Evolutionary conservation across 1,140 invertebrate genomes (phyloP).

Genomic region (Zaprionus lachaisei): DNA sequence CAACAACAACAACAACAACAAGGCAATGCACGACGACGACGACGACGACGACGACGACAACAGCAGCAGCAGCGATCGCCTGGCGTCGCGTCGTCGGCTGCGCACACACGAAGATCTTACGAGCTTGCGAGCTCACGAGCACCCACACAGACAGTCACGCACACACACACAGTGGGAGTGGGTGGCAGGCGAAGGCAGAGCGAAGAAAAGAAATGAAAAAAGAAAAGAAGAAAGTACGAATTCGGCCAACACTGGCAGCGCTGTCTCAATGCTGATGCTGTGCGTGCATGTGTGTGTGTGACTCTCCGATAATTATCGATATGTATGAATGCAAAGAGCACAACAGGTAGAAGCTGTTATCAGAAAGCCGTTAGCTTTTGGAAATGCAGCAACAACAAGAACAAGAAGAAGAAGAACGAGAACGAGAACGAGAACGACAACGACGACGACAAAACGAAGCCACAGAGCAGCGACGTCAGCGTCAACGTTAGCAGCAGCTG

Average conservation of each 20-base stretch:
- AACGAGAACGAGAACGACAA: not conserved
- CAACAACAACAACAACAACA: conserved; percentile 26
- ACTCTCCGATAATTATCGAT: conserved; percentile 50
- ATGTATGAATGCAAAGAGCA: conserved; percentile 37
- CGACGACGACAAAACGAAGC: not conserved
- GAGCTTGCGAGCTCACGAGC: conserved; percentile 36
- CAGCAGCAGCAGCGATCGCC: conserved; percentile 21
- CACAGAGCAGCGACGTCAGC: not conserved
- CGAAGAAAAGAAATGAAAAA: conserved; percentile 27
- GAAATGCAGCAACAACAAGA: conserved; percentile 36
- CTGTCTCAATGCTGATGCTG: conserved; percentile 36
- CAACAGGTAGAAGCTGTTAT: conserved; percentile 46
- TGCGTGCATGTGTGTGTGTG: not conserved
- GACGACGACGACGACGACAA: conserved; percentile 9
- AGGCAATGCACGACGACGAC: conserved; percentile 27
- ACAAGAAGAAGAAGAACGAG: not conserved
- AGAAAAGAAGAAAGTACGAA: conserved; percentile 75
- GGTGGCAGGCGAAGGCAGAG: conserved; percentile 49
- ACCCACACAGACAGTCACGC: conserved; percentile 32
- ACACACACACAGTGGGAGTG: conserved; percentile 48
- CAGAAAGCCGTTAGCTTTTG: conserved; percentile 47
- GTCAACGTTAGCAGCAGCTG: conserved; percentile 12
- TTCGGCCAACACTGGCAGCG: conserved; percentile 54
- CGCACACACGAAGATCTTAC: conserved; percentile 43
- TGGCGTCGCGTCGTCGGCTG: conserved; percentile 32